phyloP scores from a whole-genome alignment of 2,888 invertebrate species.

The Erpobdella octoculata region DNA sequence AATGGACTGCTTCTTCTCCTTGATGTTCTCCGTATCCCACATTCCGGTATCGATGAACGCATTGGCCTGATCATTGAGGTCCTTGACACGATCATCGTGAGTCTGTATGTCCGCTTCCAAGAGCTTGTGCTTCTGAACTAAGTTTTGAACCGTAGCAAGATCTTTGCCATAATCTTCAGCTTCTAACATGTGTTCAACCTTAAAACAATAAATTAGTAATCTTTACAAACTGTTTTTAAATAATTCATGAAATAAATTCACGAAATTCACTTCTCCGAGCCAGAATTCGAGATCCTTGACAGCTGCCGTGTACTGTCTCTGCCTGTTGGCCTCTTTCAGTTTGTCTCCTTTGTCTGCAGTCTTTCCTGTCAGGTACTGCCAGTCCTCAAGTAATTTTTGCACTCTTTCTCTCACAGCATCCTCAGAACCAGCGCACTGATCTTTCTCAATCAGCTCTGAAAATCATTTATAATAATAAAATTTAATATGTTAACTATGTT shows the following conservation, averaged over 20 bases:
- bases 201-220: background rate
- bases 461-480: constrained; percentile 5
- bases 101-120: constrained; percentile 92
- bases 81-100: constrained; percentile 66
- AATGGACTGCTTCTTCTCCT: constrained; percentile 83
- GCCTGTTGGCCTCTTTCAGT: constrained; percentile 96
- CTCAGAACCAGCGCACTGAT: constrained; percentile 94
- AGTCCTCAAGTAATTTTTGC: constrained; percentile 77
- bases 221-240: background rate
- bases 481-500: background rate
- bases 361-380: constrained; percentile 95
- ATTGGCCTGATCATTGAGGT: constrained; percentile 92
- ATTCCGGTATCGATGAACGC: constrained; percentile 79
- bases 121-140: constrained; percentile 79
- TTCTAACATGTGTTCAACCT: constrained; percentile 76
- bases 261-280: constrained; percentile 80
- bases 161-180: constrained; percentile 97
- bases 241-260: background rate
- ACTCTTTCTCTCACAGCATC: constrained; percentile 75
- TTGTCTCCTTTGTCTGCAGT: constrained; percentile 95
- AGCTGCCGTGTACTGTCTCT: constrained; percentile 92
- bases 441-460: constrained; percentile 67
- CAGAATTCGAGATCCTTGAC: constrained; percentile 99
- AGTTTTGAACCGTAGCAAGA: constrained; percentile 91
- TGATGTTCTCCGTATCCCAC: constrained; percentile 89